Base-by-base conservation (phyloP, 2,888 invertebrate species). In the Anoplius nigerrimus region DNA sequence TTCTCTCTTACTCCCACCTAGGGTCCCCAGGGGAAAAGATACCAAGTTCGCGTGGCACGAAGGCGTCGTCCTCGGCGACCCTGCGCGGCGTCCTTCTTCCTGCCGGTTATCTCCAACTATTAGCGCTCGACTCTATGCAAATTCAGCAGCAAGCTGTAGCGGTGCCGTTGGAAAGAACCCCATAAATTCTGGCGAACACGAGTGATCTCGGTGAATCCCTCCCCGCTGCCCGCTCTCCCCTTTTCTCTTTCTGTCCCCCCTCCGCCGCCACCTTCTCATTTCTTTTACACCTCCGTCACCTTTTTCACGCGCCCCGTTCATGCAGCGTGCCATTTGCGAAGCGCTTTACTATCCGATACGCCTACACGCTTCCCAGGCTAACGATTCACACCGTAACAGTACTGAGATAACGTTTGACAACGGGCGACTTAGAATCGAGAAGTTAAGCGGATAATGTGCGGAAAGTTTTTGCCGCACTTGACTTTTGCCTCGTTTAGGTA, bases 51-150 rank as follows among this genome's bases (percentile, higher is more conserved):
- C 68, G 71, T 79, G 69, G 72, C 74, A 59, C 65, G 63, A 70
- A 75, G 71, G 75, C 73, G 74, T 76, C 71, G 71, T 69, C 75
- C 71, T 77, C 71, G 69, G 62, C 69, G 69, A 24, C 48, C 20
- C 63, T 43, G 20, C 52, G 61, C 59, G 72, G 78, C 79, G 76
- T 78, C 69, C 71, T 67, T 75, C 76, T 77, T 78, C 77, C 71
- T 52, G 61, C 70, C 72, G 78, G 82, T 82, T 86, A 86, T 86
- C 86, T 82, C 69, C 69, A 80, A 80, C 86, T 86, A 86, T 87
- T 86, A 86, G 84, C 81, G 69, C 77, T 82, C 78, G 77, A 76
- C 84, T 83, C 80, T 82, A 86, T 86, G 86, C 83, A 87, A 87
- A 87, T 86, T 83, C 80, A 80, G 77, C 76, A 74, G 82, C 80